These are phyloP conservation scores for Piscicola geometra DNA, from an alignment of 2,888 invertebrate genomes.

Conservation along the genomic window DNA sequence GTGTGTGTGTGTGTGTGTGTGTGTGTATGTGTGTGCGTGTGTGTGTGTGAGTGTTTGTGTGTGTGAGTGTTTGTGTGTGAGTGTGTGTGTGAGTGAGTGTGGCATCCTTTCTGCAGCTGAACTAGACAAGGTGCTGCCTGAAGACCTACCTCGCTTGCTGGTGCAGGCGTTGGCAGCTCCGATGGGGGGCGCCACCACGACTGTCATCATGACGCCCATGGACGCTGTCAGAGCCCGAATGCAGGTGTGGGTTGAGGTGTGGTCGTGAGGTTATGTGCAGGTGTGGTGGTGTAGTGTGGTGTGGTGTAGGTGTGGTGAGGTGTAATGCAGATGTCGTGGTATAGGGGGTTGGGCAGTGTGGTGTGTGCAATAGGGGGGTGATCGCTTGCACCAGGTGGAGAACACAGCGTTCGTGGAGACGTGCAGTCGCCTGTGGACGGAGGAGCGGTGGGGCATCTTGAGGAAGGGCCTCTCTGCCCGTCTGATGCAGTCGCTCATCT, in stretches of 20 bases:
- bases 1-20: too few species aligned
- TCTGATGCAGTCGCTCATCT: conserved; percentile 83
- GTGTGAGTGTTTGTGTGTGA: too few species aligned
- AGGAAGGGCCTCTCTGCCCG: conserved; percentile 87
- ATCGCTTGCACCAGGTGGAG: conserved; percentile 50
- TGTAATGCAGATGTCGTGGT: too few species aligned
- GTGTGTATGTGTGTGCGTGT: too few species aligned
- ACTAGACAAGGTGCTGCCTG: conserved; percentile 46
- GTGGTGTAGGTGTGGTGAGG: too few species aligned
- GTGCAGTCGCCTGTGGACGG: conserved; percentile 75
- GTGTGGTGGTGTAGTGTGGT: too few species aligned
- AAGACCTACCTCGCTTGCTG: conserved; percentile 67
- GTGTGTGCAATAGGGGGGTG: too few species aligned
- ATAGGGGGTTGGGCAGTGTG: too few species aligned
- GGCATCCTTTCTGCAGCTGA: conserved; percentile 42
- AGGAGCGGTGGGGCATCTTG: conserved; percentile 78
- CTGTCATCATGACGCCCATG: conserved; percentile 87
- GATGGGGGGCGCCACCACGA: conserved; percentile 84
- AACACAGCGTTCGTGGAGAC: conserved; percentile 78
- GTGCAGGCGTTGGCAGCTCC: conserved; percentile 85
- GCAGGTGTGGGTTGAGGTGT: too few species aligned
- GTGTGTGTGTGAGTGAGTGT: too few species aligned
- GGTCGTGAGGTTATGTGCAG: too few species aligned
- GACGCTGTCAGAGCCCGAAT: conserved; percentile 86
- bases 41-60: too few species aligned